Evolutionary conservation across 1,140 invertebrate genomes (phyloP), one percentile per base, ranked within the genome.

Genomic region (Eueides isabella): DNA sequence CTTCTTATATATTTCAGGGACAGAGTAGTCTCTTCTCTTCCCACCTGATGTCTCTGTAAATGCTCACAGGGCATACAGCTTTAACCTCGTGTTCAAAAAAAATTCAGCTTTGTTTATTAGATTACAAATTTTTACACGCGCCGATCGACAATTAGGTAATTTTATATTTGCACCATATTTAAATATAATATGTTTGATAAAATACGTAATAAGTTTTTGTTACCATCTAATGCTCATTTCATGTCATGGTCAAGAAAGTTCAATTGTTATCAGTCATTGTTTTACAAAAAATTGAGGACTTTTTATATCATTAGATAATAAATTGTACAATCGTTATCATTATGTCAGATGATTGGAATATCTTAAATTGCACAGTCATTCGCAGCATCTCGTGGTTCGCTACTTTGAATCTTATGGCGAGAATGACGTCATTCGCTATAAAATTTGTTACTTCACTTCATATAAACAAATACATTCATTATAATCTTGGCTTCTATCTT

Each of bases 291-390:
- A 44, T 9, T 48, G 3, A n/a, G 48, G 23, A 23, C n/a, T 9
- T 11, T 55, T 55, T 55, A 55, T 55, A 55, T 23, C 48, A 55
- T 23, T 23, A 11, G 48, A 55, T 55, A 55, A 26, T 55, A 55
- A 55, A 55, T 55, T 55, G 9, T 26, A 55, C 48, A 55, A 55
- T 55, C 48, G 48, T 26, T 26, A 9, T 26, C 7, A 55, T 55
- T 55, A 26, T 55, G 26, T 55, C 48, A 55, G 48, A 55, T 55
- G 48, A 55, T 11, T 55, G 44, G 48, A 55, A 2, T 6, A 12
- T 26, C 11, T 55, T 26, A 55, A 55, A 55, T 7, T 26, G 48
- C 48, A 55, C 48, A 55, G 48, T 55, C 48, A 55, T 55, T 55
- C 19, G 19, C 48, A 55, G 23, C 48, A 14, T 55, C 48, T 55